Conservation (phyloP, 2,113 vertebrate genomes). For the Oreochromis tanganicae region DNA sequence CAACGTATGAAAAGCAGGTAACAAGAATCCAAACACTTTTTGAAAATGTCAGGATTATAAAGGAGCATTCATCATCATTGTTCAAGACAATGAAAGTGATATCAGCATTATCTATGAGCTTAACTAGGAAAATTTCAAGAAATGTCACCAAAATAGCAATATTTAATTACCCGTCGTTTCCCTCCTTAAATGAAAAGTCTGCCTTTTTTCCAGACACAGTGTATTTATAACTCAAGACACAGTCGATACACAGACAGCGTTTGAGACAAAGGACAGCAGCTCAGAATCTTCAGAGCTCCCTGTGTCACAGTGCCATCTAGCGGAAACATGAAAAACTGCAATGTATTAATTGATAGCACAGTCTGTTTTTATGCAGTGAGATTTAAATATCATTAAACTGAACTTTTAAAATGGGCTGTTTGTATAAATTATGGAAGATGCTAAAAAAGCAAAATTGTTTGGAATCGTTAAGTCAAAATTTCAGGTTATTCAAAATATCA, state of each 20-base stretch:
- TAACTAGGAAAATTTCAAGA: not conserved
- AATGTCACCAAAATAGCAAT: not conserved
- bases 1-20: not conserved
- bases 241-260: not conserved
- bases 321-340: not conserved
- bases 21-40: not conserved
- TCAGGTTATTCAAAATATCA: not conserved
- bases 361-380: not conserved
- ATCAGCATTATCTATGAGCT: not conserved
- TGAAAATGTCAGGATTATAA: not conserved
- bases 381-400: not conserved
- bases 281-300: not conserved
- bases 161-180: not conserved
- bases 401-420: not conserved
- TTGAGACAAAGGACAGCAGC: conserved; percentile 30
- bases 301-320: conserved; percentile 63
- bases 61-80: not conserved
- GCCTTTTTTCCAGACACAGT: not conserved
- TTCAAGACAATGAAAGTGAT: not conserved
- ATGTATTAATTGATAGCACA: not conserved
- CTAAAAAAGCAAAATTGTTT: not conserved
- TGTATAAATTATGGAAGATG: not conserved
- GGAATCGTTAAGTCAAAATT: not conserved
- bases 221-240: not conserved
- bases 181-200: not conserved